Base-by-base conservation (phyloP, 2,888 invertebrate species). In the Dicyrtoma fusca region DNA sequence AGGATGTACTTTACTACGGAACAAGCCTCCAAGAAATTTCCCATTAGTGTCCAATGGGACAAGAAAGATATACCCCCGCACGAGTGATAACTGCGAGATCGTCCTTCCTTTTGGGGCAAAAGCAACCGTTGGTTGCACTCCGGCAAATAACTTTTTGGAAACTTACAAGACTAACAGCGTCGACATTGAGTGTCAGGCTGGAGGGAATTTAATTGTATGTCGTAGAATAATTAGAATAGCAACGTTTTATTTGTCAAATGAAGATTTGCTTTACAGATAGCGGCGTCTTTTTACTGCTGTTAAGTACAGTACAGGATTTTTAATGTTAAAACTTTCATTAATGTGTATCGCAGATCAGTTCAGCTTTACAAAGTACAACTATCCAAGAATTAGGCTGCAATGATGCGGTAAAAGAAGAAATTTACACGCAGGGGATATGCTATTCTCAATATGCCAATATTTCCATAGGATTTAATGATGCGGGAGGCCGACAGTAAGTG, bases 321-420 rank as follows among this genome's bases (percentile, higher is more conserved):
- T n/a, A n/a, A n/a, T n/a, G n/a, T n/a, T n/a, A 51, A 51, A 51
- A 11, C 51, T 53, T n/a, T 14, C 53, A 17, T 23, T 17, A 10
- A 34, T 34, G 34, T 34, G 3, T 34, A 8, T 3, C 49, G 25
- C 10, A 65, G 65, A 25, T 34, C n/a, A 19, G 11, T 26, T 23
- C 19, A 49, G 14, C 26, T 21, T 14, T 51, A 13, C 11, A 14
- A 44, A 17, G 63, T 8, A 70, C 68, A 2, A 63, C 59, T 23
- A 77, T 74, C 47, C 11, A 66, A 0, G 26, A 72, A 14, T 42
- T 79, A 10, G 79, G 77, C 17, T 79, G 79, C 49, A 45, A 17
- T n/a, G 69, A 71, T 8, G 65, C 55, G 23, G 34, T 74, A 10
- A 73, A 69, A 51, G 79, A 79, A 71, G 71, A 76, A 21, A 66